Percentiles rank a stretch among this genome's conserved stretches.
These are phyloP conservation scores for Diadumene lineata DNA, from an alignment of 92 coral and sea anemone genomes.

Conservation along the genomic window DNA sequence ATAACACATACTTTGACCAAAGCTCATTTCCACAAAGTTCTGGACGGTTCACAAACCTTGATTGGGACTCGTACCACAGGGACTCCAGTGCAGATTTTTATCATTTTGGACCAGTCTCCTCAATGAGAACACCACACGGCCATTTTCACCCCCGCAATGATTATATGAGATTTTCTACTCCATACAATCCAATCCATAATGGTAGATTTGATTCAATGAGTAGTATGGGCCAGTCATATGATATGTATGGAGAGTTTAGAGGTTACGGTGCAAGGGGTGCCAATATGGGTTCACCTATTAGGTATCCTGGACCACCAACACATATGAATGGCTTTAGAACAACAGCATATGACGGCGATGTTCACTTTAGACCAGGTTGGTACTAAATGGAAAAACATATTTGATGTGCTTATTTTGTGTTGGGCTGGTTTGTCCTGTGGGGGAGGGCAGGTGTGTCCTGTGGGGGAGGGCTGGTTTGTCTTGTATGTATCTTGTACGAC, in stretches of 20 bases:
- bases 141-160: conserved; percentile 17
- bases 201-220: conserved; percentile 28
- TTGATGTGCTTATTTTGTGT: no score
- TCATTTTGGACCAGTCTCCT: conserved; percentile 19
- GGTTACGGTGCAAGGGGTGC: conserved; percentile 8
- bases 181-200: conserved; percentile 29
- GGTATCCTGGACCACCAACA: conserved; percentile 4
- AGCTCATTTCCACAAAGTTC: conserved; percentile 12
- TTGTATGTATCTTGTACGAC: no score
- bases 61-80: conserved; percentile 44
- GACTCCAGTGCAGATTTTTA: conserved; percentile 23
- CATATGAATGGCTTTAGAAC: neutral
- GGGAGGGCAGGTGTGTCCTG: no score
- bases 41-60: conserved; percentile 14
- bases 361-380: conserved; percentile 1
- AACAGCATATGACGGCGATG: neutral
- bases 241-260: conserved; percentile 16
- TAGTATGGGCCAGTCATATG: conserved; percentile 30
- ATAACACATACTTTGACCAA: conserved; percentile 21
- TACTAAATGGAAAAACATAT: neutral
- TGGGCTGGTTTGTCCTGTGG: no score
- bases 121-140: conserved; percentile 28
- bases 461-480: no score
- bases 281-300: conserved; percentile 15
- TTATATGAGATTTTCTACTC: conserved; percentile 31